Evolutionary conservation across 2,888 invertebrate genomes (phyloP).

Genomic region (Apotomis betuletana): DNA sequence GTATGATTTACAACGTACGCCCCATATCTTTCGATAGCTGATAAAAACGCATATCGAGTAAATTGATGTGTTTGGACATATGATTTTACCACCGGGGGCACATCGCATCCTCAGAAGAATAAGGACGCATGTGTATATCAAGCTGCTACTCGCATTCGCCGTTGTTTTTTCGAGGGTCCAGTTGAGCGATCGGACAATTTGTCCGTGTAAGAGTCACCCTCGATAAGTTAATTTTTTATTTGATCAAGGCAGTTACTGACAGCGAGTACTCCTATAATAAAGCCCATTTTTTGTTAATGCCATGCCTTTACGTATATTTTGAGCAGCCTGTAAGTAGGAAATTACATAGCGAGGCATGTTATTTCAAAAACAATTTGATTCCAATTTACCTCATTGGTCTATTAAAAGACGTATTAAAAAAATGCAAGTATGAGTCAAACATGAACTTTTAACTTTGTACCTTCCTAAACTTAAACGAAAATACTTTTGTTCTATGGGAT

Average conservation of each 20-base stretch:
- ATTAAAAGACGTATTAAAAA: slow-evolving; percentile 55
- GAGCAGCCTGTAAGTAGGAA: slow-evolving; percentile 67
- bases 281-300: slow-evolving; percentile 81
- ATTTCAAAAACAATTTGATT: slow-evolving; percentile 75
- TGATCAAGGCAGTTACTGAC: slow-evolving; percentile 73
- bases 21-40: slow-evolving; percentile 21
- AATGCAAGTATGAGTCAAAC: background rate
- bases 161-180: slow-evolving; percentile 29
- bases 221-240: slow-evolving; percentile 77
- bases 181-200: slow-evolving; percentile 73
- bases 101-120: background rate
- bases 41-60: slow-evolving; percentile 39
- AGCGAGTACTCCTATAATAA: slow-evolving; percentile 78
- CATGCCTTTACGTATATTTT: slow-evolving; percentile 59
- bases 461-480: too few species aligned
- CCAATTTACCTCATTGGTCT: slow-evolving; percentile 74
- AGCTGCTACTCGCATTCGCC: background rate
- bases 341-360: slow-evolving; percentile 71
- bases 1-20: slow-evolving; percentile 25
- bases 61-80: slow-evolving; percentile 46
- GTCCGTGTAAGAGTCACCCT: slow-evolving; percentile 69
- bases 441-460: too few species aligned
- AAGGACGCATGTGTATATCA: background rate
- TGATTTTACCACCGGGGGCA: slow-evolving; percentile 53
- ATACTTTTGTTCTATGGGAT: too few species aligned